Evolutionary conservation across 2,797 vertebrate genomes (phyloP).

Genomic region (Picus viridis): DNA sequence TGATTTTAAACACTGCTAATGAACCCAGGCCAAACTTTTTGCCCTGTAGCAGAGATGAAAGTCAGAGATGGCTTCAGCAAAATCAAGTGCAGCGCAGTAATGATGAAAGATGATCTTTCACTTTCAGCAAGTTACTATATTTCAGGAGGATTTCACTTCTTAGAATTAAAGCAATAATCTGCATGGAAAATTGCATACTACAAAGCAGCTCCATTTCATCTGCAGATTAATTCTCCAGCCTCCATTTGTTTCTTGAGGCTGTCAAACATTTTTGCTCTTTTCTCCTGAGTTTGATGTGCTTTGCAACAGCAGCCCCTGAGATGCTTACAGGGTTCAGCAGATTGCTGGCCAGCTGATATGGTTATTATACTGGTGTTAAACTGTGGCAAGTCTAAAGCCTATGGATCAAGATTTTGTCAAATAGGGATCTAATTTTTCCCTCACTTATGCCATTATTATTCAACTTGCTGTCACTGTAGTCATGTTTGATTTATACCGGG

Average conservation of each 20-base stretch:
- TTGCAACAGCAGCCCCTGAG: neutral
- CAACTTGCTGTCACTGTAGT: neutral
- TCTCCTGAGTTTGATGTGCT: neutral
- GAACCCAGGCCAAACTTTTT: conserved; percentile 3
- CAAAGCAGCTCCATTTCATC: conserved; percentile 52
- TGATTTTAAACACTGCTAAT: neutral
- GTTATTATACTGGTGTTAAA: conserved; percentile 17
- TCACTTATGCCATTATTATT: neutral
- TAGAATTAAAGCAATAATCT: conserved; percentile 55
- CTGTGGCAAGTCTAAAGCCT: conserved; percentile 23
- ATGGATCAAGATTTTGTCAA: conserved; percentile 6
- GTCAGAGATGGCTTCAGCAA: conserved; percentile 35
- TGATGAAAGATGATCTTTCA: conserved; percentile 40
- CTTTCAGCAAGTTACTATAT: conserved; percentile 59
- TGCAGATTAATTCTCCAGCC: conserved; percentile 42
- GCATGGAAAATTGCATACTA: conserved; percentile 19
- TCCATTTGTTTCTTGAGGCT: conserved; percentile 39
- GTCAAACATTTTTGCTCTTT: neutral
- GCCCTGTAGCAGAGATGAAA: neutral
- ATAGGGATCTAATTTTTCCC: neutral
- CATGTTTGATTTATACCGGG: neutral
- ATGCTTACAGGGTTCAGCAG: neutral
- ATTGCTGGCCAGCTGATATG: conserved; percentile 1
- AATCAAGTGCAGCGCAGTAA: neutral
- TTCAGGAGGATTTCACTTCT: conserved; percentile 52